Evolutionary conservation across 2,888 invertebrate species (phyloP).

Genomic region (Autographa pulchrina): DNA sequence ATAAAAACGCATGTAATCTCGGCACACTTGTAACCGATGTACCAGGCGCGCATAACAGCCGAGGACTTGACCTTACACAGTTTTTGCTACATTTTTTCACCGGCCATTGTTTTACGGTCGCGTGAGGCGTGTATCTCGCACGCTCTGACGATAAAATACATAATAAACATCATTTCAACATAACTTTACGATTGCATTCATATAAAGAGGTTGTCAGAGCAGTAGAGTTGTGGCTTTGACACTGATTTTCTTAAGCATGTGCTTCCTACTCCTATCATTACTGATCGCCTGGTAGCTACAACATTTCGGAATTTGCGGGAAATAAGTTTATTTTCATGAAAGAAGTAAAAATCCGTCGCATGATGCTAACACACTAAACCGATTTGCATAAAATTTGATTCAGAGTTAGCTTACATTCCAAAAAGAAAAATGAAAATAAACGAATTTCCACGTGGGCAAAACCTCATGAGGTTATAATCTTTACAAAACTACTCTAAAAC

Average conservation of each 20-base stretch:
- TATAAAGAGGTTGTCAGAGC: not conserved
- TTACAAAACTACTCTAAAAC: no score
- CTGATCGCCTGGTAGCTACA: no score
- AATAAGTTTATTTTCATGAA: no score
- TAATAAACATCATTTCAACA: not conserved
- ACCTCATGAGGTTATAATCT: no score
- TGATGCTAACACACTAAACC: no score
- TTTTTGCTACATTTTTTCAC: slow-evolving; percentile 53
- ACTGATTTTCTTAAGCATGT: not conserved
- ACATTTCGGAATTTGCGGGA: no score
- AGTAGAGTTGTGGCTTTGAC: not conserved
- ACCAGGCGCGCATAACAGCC: slow-evolving; percentile 1
- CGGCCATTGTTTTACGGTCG: slow-evolving; percentile 45
- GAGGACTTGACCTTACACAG: slow-evolving; percentile 35
- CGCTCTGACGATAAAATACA: slow-evolving; percentile 6
- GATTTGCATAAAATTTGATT: no score
- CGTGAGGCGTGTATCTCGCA: slow-evolving; percentile 51
- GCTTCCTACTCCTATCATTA: no score
- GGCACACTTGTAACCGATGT: not conserved
- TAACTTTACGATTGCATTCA: not conserved
- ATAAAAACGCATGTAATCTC: slow-evolving; percentile 9
- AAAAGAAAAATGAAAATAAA: no score
- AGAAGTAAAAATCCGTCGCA: no score
- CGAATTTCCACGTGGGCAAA: no score
- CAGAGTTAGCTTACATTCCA: no score